A percentile compares a stretch with the other conserved stretches of the same genome.
Evolutionary conservation across 2,888 invertebrate genomes (phyloP).

Genomic region (Sinelater perroti): DNA sequence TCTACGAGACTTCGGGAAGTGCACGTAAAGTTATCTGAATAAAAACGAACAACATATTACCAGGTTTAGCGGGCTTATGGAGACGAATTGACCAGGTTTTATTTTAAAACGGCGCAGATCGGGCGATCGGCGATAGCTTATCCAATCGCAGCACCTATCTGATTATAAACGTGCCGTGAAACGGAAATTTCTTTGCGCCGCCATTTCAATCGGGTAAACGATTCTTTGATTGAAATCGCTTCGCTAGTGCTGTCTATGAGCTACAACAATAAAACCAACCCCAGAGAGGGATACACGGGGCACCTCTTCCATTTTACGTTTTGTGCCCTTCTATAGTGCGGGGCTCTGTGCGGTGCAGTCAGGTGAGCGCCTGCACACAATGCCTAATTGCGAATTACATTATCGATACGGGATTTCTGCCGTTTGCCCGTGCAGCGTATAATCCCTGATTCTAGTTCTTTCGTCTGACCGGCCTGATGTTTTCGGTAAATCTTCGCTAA

Average conservation of each 20-base stretch:
- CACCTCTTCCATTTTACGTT: background rate
- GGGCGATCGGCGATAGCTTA: constrained; percentile 5
- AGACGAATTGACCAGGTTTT: background rate
- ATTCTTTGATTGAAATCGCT: constrained; percentile 15
- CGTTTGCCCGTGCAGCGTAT: background rate
- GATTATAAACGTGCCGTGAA: constrained; percentile 7
- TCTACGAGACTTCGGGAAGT: background rate
- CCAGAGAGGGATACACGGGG: background rate
- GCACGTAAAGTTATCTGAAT: background rate
- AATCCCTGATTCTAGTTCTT: no score
- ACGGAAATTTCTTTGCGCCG: constrained; percentile 7
- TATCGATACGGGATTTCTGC: background rate
- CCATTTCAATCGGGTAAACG: constrained; percentile 12
- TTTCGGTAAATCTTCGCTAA: no score
- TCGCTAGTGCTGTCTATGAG: background rate
- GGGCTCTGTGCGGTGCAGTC: background rate
- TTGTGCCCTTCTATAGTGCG: background rate
- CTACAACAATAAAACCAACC: constrained; percentile 11
- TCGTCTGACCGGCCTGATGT: no score
- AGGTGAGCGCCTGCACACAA: background rate
- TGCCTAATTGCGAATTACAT: background rate
- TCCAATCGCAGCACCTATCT: constrained; percentile 6
- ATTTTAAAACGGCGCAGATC: background rate
- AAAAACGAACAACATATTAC: background rate
- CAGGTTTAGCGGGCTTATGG: background rate